A percentile compares a stretch with the other conserved stretches of the same genome.
Evolutionary conservation across 1,140 invertebrate species (phyloP).

Genomic region (Lethrus apterus): DNA sequence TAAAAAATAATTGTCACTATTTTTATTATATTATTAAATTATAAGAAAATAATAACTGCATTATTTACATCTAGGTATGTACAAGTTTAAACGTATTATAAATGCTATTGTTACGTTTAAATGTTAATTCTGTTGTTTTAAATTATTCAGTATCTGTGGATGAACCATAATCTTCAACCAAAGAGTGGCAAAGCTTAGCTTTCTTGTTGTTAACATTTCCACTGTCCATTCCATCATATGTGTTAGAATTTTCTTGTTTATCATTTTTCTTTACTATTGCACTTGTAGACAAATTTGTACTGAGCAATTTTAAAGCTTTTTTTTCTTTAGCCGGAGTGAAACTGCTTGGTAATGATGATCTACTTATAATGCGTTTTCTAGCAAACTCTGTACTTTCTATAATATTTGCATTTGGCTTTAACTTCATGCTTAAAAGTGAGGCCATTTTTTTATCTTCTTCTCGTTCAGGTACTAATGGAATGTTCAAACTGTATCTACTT

Average conservation of each 20-base stretch:
- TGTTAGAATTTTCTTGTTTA: neutral
- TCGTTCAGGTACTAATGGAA: constrained; percentile 68
- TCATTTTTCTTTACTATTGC: neutral
- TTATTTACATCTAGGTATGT: no score
- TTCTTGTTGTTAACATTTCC: constrained; percentile 1
- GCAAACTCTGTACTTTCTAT: constrained; percentile 45
- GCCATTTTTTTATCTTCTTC: constrained; percentile 75
- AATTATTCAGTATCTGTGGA: no score
- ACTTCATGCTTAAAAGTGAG: constrained; percentile 58
- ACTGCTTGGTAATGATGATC: constrained; percentile 50
- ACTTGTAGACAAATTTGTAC: constrained; percentile 3
- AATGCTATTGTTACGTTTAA: no score
- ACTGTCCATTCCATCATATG: no score
- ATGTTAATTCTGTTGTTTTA: no score
- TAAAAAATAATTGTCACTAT: no score
- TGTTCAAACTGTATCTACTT: constrained; percentile 69
- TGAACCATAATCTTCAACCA: constrained; percentile 4
- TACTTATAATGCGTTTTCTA: constrained; percentile 48
- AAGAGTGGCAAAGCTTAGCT: neutral
- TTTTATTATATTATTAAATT: no score
- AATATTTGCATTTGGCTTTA: constrained; percentile 50
- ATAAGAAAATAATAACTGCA: no score
- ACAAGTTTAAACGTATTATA: no score
- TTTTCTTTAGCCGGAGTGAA: constrained; percentile 42
- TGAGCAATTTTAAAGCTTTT: constrained; percentile 32